A percentile compares a stretch with the other conserved stretches of the same genome.
These are phyloP conservation scores for Drosophila stalkeri DNA, from an alignment of 2,888 invertebrate genomes.

Conservation along the genomic window DNA sequence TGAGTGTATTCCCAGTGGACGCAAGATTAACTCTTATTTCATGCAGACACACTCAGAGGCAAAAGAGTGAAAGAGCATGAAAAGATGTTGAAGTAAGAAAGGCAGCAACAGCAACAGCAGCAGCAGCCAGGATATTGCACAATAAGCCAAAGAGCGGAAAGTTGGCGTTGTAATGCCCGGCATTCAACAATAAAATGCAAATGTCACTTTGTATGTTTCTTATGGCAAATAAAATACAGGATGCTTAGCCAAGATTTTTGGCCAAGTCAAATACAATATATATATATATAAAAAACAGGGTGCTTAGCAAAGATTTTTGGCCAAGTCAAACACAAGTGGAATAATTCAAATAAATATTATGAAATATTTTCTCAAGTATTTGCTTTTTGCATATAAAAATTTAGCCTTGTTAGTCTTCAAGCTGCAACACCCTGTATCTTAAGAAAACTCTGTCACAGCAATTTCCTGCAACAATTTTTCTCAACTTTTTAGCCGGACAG, in stretches of 20 bases:
- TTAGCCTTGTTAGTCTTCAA: background rate
- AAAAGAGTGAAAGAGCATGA: constrained; percentile 39
- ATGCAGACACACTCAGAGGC: constrained; percentile 62
- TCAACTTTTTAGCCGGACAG: constrained; percentile 60
- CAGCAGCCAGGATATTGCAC: constrained; percentile 61
- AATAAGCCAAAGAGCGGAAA: constrained; percentile 69
- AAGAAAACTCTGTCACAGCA: constrained; percentile 56
- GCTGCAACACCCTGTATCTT: constrained; percentile 30
- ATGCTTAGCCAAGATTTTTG: constrained; percentile 1
- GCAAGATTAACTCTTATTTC: constrained; percentile 74
- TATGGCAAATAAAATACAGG: constrained; percentile 51
- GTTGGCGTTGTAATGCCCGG: constrained; percentile 65
- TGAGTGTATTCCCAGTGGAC: constrained; percentile 64
- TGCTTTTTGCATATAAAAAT: background rate
- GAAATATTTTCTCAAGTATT: background rate
- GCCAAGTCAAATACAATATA: too few relatives aligned
- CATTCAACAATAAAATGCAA: constrained; percentile 74
- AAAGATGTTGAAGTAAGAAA: constrained; percentile 12
- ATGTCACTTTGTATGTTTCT: constrained; percentile 69
- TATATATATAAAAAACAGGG: constrained; percentile 55
- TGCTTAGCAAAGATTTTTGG: background rate
- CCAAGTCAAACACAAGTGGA: background rate
- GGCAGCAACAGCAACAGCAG: constrained; percentile 13
- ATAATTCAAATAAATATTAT: background rate
- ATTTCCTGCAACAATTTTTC: constrained; percentile 64